Conservation (phyloP, 2,888 invertebrate species). For the Myathropa florea region DNA sequence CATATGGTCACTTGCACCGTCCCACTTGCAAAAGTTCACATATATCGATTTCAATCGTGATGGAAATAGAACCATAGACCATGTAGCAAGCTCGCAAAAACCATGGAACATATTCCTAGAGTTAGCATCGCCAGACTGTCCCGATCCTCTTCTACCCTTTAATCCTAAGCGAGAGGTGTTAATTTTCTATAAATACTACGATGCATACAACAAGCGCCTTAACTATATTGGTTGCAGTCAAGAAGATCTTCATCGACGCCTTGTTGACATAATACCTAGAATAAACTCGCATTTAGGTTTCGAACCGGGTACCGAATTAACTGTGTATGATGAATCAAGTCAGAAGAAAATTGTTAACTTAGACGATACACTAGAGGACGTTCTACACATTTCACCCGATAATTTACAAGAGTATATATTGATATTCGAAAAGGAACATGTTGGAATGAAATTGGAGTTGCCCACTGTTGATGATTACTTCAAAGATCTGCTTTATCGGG, state of each 20-base stretch:
- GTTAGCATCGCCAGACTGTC: constrained; percentile 89
- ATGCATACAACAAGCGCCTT: constrained; percentile 94
- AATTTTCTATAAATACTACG: constrained; percentile 86
- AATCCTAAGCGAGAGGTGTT: constrained; percentile 92
- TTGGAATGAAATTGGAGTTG: constrained; percentile 89
- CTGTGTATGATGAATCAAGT: constrained; percentile 90
- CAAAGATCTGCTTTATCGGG: constrained; percentile 91
- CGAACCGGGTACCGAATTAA: constrained; percentile 90
- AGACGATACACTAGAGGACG: constrained; percentile 91
- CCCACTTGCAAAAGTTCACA: constrained; percentile 87
- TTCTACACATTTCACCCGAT: constrained; percentile 82
- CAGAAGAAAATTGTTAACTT: constrained; percentile 78
- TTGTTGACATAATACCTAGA: constrained; percentile 92
- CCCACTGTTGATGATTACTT: constrained; percentile 97
- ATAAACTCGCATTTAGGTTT: constrained; percentile 94
- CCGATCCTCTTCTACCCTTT: constrained; percentile 89
- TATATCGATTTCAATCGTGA: constrained; percentile 91
- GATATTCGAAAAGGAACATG: constrained; percentile 95
- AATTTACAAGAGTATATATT: constrained; percentile 98
- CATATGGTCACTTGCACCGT: constrained; percentile 92
- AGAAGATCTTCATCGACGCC: constrained; percentile 91
- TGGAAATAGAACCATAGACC: constrained; percentile 82
- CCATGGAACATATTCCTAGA: constrained; percentile 94
- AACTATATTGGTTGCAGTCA: constrained; percentile 97
- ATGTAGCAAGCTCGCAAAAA: constrained; percentile 88